Evolutionary conservation across 1,140 invertebrate species (phyloP), one percentile per base, ranked within the genome.

Genomic region (Drosophila jambulina): DNA sequence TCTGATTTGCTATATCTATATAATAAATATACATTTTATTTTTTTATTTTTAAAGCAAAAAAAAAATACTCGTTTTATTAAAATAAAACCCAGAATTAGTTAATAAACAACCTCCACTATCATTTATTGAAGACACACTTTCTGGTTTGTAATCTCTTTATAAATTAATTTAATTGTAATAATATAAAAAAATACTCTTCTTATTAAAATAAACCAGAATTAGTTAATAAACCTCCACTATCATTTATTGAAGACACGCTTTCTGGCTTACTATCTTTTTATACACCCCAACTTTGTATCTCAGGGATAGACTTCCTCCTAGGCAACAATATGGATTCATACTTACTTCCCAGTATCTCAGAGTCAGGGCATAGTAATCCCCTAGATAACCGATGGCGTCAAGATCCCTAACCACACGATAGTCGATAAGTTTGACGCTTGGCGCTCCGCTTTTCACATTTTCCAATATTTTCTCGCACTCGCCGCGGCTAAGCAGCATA

Each of bases 301-400:
- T 19, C 8, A n/a, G 3, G 6, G 19, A 40, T 29, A 40, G 1
- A 17, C 19, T 10, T 54, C 6, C 27, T 9, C 12, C 21, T 10
- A 17, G 8, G 8, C 27, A 58, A 23, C 17, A 25, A 45, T 27
- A 12, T n/a, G 15, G 36, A 27, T 59, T 63, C 5, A 3, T 27
- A 88, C 84, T 85, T 65, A 90, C 85, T 63, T 36, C 27, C 46
- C 61, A 43, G 19, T 82, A 91, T 12, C 32, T 53, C 38, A 90
- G 40, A 21, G 67, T 71, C 12, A 90, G 40, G 29, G 42, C 54
- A 75, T 91, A 92, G 70, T 92, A 92, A 59, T 92, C 87, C 25
- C 91, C 91, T 9, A 92, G 75, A 75, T 88, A 92, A 3, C 91
- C 91, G 21, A 81, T 57, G 1, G 84, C 78, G 23, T 59, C 70